These are phyloP conservation scores for Oreochromis grahami DNA, from an alignment of 2,797 vertebrate species.

Conservation along the genomic window DNA sequence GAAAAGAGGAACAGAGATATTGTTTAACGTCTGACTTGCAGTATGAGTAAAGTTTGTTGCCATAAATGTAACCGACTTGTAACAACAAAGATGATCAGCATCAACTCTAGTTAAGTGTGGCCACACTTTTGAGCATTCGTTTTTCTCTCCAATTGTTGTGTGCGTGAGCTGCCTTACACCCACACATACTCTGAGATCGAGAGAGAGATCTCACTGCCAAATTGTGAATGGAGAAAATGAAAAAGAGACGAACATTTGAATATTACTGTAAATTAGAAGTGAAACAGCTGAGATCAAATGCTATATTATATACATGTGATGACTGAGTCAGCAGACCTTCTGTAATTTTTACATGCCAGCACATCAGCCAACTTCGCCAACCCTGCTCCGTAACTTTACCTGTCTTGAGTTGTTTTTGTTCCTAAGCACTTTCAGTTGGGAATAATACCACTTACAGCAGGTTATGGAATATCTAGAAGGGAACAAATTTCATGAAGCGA, in stretches of 20 bases:
- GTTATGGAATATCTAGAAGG: background rate
- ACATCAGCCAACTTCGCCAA: background rate
- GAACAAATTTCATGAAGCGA: background rate
- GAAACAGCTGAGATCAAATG: background rate
- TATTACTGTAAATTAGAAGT: background rate
- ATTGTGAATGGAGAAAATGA: background rate
- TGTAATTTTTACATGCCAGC: background rate
- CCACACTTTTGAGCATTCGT: background rate
- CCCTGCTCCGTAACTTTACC: background rate
- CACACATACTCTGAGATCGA: background rate
- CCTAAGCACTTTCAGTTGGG: background rate
- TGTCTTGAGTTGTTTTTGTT: background rate
- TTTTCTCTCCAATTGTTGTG: background rate
- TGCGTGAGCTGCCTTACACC: background rate
- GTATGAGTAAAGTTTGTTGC: background rate
- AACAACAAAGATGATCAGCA: background rate
- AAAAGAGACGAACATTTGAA: background rate
- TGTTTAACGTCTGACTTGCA: background rate
- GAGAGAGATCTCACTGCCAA: background rate
- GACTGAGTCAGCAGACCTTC: background rate
- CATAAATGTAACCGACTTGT: background rate
- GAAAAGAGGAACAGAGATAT: background rate
- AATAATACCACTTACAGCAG: background rate
- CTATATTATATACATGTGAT: background rate
- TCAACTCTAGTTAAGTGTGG: background rate